Conservation (phyloP, 23 tunicate genomes). For the Styela plicata region DNA sequence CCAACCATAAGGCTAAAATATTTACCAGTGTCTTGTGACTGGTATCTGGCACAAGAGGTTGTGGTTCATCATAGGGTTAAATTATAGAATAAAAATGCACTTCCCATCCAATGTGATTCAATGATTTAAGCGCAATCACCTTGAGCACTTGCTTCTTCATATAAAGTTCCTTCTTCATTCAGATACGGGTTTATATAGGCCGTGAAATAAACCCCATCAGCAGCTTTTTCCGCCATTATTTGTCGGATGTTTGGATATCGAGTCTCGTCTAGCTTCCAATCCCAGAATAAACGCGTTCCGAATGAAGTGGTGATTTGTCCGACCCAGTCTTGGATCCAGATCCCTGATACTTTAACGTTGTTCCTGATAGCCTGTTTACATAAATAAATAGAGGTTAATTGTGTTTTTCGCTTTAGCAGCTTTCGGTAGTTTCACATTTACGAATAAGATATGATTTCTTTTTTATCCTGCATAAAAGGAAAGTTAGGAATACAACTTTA, state of each 20-base stretch:
- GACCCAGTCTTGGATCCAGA: constrained; percentile 40
- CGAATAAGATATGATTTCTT: too few species aligned
- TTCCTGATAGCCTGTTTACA: constrained; percentile 16
- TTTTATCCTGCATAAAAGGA: too few species aligned
- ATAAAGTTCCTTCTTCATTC: constrained; percentile 10
- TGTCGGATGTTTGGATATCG: constrained; percentile 25
- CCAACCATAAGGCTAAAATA: too few species aligned
- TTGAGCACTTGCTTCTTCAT: neutral
- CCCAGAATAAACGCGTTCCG: constrained; percentile 46
- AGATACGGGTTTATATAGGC: constrained; percentile 42
- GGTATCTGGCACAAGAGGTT: too few species aligned
- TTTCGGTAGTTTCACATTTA: too few species aligned
- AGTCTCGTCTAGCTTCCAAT: constrained; percentile 38
- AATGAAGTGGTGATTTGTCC: constrained; percentile 41
- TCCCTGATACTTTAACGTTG: constrained; percentile 9
- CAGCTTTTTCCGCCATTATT: constrained; percentile 41
- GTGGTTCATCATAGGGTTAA: too few species aligned
- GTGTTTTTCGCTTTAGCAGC: too few species aligned
- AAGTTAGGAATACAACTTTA: too few species aligned
- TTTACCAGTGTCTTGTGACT: too few species aligned
- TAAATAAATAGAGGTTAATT: too few species aligned
- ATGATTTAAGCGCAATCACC: neutral
- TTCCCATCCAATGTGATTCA: too few species aligned
- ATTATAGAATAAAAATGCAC: too few species aligned
- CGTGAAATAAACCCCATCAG: constrained; percentile 36